These are phyloP conservation scores for Epirrhoe alternata DNA, from an alignment of 2,888 invertebrate genomes.

Conservation along the genomic window DNA sequence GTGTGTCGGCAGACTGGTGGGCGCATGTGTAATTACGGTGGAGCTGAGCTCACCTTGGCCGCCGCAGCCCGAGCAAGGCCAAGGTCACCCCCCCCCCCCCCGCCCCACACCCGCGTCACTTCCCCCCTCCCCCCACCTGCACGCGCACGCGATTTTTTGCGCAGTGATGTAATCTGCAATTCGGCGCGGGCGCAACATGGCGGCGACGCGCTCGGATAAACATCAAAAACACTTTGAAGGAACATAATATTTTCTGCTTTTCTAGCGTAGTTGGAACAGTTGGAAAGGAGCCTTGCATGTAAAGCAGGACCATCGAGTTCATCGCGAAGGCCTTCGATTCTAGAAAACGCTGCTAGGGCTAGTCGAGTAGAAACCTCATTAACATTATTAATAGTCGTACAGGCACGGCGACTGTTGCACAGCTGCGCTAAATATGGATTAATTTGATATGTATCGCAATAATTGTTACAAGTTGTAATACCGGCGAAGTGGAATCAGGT, in stretches of 20 bases:
- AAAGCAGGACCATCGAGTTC: slow-evolving; percentile 10
- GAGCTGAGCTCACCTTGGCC: slow-evolving; percentile 78
- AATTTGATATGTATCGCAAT: slow-evolving; percentile 44
- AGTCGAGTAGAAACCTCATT: slow-evolving; percentile 37
- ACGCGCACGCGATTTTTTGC: slow-evolving; percentile 78
- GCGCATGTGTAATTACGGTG: slow-evolving; percentile 79
- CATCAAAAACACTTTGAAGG: slow-evolving; percentile 38
- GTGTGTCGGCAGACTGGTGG: slow-evolving; percentile 74
- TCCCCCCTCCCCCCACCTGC: slow-evolving; percentile 48
- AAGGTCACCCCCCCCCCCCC: slow-evolving; percentile 61
- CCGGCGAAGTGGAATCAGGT: slow-evolving; percentile 33
- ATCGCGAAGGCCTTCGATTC: slow-evolving; percentile 17
- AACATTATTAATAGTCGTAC: slow-evolving; percentile 35
- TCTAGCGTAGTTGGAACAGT: slow-evolving; percentile 14
- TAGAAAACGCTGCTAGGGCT: slow-evolving; percentile 26
- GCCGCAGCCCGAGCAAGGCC: slow-evolving; percentile 80
- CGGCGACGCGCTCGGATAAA: slow-evolving; percentile 53
- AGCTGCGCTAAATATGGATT: slow-evolving; percentile 37
- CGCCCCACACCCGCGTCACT: slow-evolving; percentile 33
- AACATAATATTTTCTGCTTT: slow-evolving; percentile 28
- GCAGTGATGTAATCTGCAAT: slow-evolving; percentile 82
- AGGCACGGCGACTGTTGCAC: slow-evolving; percentile 38
- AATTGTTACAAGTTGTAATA: slow-evolving; percentile 38
- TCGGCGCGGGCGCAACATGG: slow-evolving; percentile 80
- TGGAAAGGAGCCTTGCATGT: not conserved